phyloP scores from a whole-genome alignment of 2,113 vertebrate genomes.

The Otus sunia region DNA sequence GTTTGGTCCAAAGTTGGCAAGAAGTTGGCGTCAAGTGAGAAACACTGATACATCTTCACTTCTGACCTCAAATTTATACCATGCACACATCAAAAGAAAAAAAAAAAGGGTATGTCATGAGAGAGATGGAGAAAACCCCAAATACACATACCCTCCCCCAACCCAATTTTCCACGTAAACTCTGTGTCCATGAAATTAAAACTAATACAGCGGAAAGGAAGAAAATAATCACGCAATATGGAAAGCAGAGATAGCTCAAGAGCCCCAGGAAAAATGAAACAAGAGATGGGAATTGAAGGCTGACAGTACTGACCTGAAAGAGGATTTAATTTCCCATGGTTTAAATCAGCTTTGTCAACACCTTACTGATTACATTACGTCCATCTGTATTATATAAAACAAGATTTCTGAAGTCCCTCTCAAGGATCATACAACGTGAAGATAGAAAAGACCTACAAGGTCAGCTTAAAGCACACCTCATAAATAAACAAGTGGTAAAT shows the following conservation, averaged over 20 bases:
- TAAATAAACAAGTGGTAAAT: not conserved
- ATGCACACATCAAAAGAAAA: no score
- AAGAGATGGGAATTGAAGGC: not conserved
- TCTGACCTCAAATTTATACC: not conserved
- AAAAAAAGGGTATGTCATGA: not conserved
- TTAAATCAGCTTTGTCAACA: slow-evolving; percentile 31
- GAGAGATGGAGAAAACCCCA: not conserved
- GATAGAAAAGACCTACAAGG: not conserved
- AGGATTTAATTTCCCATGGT: not conserved
- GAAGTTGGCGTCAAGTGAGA: not conserved
- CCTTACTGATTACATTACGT: not conserved
- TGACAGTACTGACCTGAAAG: not conserved
- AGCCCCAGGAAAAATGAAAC: not conserved
- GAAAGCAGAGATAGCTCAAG: not conserved
- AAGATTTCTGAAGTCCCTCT: not conserved
- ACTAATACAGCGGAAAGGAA: not conserved
- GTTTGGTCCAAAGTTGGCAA: not conserved
- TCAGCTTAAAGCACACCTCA: not conserved
- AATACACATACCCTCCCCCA: not conserved
- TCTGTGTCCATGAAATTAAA: not conserved
- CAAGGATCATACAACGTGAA: not conserved
- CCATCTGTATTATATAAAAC: not conserved
- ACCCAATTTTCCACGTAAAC: not conserved
- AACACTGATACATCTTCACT: not conserved
- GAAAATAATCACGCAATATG: not conserved